These are phyloP conservation scores for Semotilus atromaculatus DNA, from an alignment of 2,797 vertebrate genomes.

Conservation along the genomic window DNA sequence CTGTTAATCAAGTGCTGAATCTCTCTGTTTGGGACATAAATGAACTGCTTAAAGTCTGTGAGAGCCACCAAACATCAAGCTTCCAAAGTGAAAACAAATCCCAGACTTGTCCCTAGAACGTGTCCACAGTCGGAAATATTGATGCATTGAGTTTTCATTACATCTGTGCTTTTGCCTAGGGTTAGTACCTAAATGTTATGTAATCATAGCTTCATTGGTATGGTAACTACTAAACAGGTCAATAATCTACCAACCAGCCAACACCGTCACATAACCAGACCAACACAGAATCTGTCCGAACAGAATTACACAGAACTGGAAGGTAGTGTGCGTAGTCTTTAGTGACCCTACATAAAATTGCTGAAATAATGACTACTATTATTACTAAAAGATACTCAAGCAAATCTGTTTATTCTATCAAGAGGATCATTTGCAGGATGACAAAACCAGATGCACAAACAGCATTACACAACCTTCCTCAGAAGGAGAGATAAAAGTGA, in stretches of 20 bases:
- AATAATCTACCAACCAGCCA: conserved; percentile 38
- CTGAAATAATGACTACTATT: neutral
- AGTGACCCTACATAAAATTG: neutral
- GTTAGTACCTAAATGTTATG: conserved; percentile 17
- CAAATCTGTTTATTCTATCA: neutral
- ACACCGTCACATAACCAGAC: conserved; percentile 21
- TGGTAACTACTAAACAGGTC: conserved; percentile 33
- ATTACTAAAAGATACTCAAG: neutral
- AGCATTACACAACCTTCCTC: conserved; percentile 28
- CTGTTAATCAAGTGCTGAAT: neutral
- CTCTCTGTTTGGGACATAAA: neutral
- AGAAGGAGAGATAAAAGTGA: conserved; percentile 36
- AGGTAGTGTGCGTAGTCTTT: neutral
- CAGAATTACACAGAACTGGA: neutral
- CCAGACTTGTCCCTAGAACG: neutral
- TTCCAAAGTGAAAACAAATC: neutral
- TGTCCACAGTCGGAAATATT: neutral
- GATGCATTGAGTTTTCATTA: neutral
- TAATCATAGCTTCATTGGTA: conserved; percentile 3
- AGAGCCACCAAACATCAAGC: neutral
- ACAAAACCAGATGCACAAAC: conserved; percentile 31
- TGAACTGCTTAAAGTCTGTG: neutral
- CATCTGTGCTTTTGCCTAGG: conserved; percentile 2
- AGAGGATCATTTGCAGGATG: neutral
- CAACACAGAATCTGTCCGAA: neutral